These are phyloP conservation scores for Zonitis immaculata DNA, from an alignment of 2,888 invertebrate genomes.

Conservation along the genomic window DNA sequence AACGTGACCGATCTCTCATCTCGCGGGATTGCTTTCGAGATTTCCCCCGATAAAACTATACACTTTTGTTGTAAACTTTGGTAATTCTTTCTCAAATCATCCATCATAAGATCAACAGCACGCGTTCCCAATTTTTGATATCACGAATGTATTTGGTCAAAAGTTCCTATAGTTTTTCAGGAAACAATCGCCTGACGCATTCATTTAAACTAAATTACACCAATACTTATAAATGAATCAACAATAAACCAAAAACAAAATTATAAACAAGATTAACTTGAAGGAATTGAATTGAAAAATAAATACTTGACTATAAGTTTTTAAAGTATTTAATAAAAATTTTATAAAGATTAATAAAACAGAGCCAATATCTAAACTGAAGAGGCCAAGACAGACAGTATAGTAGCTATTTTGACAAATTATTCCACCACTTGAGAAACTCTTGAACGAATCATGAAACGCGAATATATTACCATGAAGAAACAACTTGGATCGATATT, in stretches of 20 bases:
- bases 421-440: not conserved
- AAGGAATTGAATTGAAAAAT: too few relatives aligned
- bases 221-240: conserved; percentile 16
- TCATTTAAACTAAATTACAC: not conserved
- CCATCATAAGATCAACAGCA: conserved; percentile 47
- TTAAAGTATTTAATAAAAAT: conserved; percentile 10
- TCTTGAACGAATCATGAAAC: not conserved
- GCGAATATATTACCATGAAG: not conserved
- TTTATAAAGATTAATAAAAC: conserved; percentile 25
- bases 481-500: too few relatives aligned
- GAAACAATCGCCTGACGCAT: conserved; percentile 5
- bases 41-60: conserved; percentile 58
- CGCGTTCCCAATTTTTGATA: conserved; percentile 40
- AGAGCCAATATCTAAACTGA: not conserved
- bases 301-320: conserved; percentile 14
- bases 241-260: too few relatives aligned
- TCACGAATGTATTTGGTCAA: conserved; percentile 30
- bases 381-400: not conserved
- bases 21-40: conserved; percentile 52
- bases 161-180: conserved; percentile 19
- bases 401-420: not conserved
- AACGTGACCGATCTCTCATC: conserved; percentile 57
- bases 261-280: too few relatives aligned
- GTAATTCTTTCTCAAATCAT: conserved; percentile 50
- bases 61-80: conserved; percentile 51